Base-by-base conservation (phyloP, 2,888 invertebrate species). In the Nymphalis c-album region DNA sequence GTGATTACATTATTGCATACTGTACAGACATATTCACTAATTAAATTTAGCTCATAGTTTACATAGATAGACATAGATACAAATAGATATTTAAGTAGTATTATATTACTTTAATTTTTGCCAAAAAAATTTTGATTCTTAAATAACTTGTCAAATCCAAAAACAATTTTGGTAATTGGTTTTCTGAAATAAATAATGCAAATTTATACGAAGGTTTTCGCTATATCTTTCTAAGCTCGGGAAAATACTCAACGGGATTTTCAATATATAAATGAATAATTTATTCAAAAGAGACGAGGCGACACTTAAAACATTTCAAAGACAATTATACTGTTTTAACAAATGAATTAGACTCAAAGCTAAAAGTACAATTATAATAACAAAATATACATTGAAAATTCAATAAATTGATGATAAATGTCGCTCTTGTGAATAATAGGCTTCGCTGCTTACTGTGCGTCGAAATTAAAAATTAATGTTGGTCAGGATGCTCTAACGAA, bases 141-240 rank as follows among this genome's bases (percentile, higher is more conserved):
- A 46, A 22, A 31, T 10, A 51, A 64, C 22, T 57, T 45, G 17
- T 8, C 20, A 35, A 7, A 53, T 51, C 7, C 13, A 40, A 51
- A 53, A 45, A 55, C 53, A 20, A 17, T 31, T 18, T 53, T 31
- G 53, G 58, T 63, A 65, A 63, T 69, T 58, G n/a, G 46, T 46
- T 64, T 63, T 51, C 20, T 20, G 51, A 47, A 47, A 67, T 53
- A 61, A 70, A 68, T 70, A 62, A 72, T 68, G 68, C 62, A 70
- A 72, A 72, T 70, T 51, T 66, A 72, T 66, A 70, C 59, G 63
- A 57, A 68, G 66, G 40, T 67, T 55, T 58, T 60, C 58, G 22
- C 50, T 60, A 57, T 61, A 61, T 47, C 57, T 58, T 40, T 68
- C 47, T 26, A 58, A 51, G 26, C 58, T 53, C 47, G n/a, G 60